These are phyloP conservation scores for Gobio gobio DNA, from an alignment of 2,113 vertebrate genomes.

Conservation along the genomic window DNA sequence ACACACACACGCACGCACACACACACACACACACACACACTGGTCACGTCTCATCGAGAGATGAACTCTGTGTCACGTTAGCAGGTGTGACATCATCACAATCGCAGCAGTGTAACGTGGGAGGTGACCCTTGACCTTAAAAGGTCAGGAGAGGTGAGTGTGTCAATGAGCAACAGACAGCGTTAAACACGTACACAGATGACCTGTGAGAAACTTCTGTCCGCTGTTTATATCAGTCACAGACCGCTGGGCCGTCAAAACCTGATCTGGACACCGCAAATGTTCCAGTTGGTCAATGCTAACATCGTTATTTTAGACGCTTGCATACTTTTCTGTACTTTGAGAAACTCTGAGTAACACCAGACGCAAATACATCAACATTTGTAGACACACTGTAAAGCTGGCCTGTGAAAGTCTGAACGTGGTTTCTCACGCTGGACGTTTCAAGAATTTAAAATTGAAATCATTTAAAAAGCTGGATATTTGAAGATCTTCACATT, in stretches of 20 bases:
- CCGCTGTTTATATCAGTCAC: not conserved
- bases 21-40: not conserved
- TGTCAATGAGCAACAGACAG: slow-evolving; percentile 14
- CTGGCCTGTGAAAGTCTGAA: too few relatives aligned
- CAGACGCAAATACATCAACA: too few relatives aligned
- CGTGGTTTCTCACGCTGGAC: too few relatives aligned
- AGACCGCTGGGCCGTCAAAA: not conserved
- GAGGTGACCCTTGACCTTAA: slow-evolving; percentile 61
- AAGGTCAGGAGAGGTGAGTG: not conserved
- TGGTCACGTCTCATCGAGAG: not conserved
- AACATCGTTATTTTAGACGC: not conserved
- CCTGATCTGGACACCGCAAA: not conserved
- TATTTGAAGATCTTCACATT: too few relatives aligned
- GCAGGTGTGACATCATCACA: slow-evolving; percentile 58
- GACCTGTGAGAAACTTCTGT: not conserved
- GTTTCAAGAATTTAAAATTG: too few relatives aligned
- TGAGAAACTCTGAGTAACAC: too few relatives aligned
- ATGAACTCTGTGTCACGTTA: slow-evolving; percentile 51
- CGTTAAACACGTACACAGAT: not conserved
- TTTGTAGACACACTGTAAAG: too few relatives aligned
- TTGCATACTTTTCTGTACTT: not conserved
- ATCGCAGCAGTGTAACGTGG: slow-evolving; percentile 47
- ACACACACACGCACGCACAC: too few relatives aligned
- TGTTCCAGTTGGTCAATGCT: too few relatives aligned
- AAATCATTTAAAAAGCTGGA: too few relatives aligned